Evolutionary conservation across 2,113 vertebrate genomes (phyloP).

Genomic region (Origma solitaria): DNA sequence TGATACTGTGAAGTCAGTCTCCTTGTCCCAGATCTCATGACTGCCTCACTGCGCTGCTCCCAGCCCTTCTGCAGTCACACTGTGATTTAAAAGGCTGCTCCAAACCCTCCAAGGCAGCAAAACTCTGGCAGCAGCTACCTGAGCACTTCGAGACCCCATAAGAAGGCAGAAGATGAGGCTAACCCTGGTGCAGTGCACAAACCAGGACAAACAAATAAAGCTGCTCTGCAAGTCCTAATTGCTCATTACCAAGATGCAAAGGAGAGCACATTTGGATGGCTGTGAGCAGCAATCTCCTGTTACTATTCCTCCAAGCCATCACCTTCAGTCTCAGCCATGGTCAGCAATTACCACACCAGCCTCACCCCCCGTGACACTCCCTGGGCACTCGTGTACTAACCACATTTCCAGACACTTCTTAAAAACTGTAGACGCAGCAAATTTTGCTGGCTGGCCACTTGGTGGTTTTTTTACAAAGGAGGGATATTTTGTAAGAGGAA

Average conservation of each 20-base stretch:
- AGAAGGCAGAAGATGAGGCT: not conserved
- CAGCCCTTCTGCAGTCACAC: not conserved
- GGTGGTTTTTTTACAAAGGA: not conserved
- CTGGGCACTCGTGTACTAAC: not conserved
- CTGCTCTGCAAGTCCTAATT: not conserved
- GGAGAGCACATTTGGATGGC: not conserved
- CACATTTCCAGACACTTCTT: not conserved
- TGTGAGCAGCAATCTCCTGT: not conserved
- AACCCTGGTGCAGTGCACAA: not conserved
- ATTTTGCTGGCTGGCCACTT: not conserved
- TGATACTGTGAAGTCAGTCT: not conserved
- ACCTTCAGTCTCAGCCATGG: not conserved
- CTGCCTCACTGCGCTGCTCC: not conserved
- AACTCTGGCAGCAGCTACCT: not conserved
- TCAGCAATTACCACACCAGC: conserved; percentile 1
- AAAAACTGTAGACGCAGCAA: not conserved
- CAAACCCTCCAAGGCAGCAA: not conserved
- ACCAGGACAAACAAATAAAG: conserved; percentile 5
- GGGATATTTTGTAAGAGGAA: not conserved
- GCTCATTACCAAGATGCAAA: not conserved
- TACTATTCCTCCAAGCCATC: not conserved
- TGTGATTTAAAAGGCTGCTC: not conserved
- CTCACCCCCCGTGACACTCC: not conserved
- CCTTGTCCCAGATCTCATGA: not conserved
- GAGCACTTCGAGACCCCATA: not conserved